phyloP scores from a whole-genome alignment of 1,140 invertebrate species.

The Drosophila persimilis region DNA sequence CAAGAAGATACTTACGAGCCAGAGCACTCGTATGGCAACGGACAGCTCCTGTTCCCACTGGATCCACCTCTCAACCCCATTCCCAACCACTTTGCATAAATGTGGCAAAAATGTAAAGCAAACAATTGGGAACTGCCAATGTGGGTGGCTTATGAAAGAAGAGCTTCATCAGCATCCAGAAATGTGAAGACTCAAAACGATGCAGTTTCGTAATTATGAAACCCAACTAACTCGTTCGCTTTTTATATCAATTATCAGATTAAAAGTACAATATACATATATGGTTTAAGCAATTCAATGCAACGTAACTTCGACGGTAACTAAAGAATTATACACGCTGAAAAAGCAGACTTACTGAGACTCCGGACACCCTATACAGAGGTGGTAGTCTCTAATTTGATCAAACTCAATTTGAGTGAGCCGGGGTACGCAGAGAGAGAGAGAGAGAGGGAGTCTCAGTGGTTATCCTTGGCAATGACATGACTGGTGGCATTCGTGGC shows the following conservation, averaged over 20 bases:
- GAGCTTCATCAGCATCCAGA: conserved; percentile 3
- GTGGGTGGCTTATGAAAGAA: conserved; percentile 13
- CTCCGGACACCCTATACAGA: not conserved
- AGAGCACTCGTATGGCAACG: conserved; percentile 35
- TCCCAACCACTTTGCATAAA: conserved; percentile 41
- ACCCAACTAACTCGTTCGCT: too few species aligned
- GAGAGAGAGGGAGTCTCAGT: conserved; percentile 16
- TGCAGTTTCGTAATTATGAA: too few species aligned
- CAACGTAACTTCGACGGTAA: too few species aligned
- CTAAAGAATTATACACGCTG: too few species aligned
- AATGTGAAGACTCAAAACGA: not conserved
- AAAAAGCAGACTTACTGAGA: not conserved
- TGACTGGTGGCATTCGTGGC: conserved; percentile 42
- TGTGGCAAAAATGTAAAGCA: conserved; percentile 53
- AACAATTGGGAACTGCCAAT: conserved; percentile 42
- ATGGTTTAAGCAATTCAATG: too few species aligned
- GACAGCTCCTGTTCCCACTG: conserved; percentile 23
- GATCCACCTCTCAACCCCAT: not conserved
- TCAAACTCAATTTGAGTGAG: conserved; percentile 70
- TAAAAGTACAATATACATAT: too few species aligned
- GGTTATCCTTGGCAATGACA: conserved; percentile 52
- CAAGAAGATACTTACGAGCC: conserved; percentile 28
- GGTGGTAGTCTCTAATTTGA: conserved; percentile 54
- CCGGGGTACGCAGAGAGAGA: conserved; percentile 19
- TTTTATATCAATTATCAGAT: too few species aligned